Percentiles rank a stretch among this genome's conserved stretches.
These are phyloP conservation scores for Agrochola lychnidis DNA, from an alignment of 2,888 invertebrate genomes.

Conservation along the genomic window DNA sequence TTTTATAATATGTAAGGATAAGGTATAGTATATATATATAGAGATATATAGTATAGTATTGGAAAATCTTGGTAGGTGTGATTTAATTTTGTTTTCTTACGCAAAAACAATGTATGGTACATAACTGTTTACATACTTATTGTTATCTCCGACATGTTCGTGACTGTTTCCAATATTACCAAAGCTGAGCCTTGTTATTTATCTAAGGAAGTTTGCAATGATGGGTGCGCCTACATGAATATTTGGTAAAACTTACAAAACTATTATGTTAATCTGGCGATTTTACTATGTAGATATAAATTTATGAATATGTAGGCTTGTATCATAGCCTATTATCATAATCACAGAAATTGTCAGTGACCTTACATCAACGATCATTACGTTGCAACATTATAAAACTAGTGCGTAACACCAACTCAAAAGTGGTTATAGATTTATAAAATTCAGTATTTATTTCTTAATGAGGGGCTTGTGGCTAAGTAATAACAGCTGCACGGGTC, in stretches of 20 bases:
- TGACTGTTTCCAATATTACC: constrained; percentile 47
- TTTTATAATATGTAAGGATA: no score
- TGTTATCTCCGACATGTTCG: constrained; percentile 25
- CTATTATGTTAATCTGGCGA: constrained; percentile 31
- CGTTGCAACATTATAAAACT: constrained; percentile 3
- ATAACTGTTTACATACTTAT: constrained; percentile 2
- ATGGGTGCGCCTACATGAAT: constrained; percentile 33
- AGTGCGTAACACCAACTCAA: constrained; percentile 4
- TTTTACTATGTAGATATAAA: constrained; percentile 28
- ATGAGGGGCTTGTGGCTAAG: no score
- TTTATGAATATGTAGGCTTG: constrained; percentile 25
- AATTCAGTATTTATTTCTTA: constrained; percentile 32
- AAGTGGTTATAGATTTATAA: not conserved
- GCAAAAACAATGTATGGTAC: not conserved
- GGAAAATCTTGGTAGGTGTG: not conserved
- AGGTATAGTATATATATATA: no score
- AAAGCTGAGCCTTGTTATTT: constrained; percentile 31
- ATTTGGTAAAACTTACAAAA: constrained; percentile 55
- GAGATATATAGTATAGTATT: no score
- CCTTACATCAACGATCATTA: constrained; percentile 21
- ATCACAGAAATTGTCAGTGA: constrained; percentile 17
- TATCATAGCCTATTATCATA: constrained; percentile 36
- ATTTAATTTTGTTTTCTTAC: constrained; percentile 12
- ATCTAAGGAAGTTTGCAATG: constrained; percentile 48
- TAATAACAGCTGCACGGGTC: no score